Percentiles rank a stretch among this genome's conserved stretches.
Conservation (phyloP, 2,113 vertebrate species). For the Sphaerodactylus townsendi region DNA sequence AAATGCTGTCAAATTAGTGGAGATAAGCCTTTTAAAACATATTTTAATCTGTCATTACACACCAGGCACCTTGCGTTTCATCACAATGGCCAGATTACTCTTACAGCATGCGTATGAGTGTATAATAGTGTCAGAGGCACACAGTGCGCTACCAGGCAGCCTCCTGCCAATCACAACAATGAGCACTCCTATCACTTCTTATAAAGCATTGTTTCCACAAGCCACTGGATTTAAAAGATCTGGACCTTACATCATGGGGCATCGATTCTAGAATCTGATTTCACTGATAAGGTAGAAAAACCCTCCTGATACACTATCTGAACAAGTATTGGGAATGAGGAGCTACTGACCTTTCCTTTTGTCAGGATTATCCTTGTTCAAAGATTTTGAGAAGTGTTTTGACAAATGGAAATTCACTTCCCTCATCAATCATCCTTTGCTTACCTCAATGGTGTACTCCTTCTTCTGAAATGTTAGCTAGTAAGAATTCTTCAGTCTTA, state of each 20-base stretch:
- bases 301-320: background rate
- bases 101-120: background rate
- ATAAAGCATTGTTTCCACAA: background rate
- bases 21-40: background rate
- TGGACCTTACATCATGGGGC: background rate
- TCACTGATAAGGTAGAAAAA: background rate
- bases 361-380: no score
- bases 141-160: background rate
- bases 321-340: background rate
- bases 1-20: constrained; percentile 35
- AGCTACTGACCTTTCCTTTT: background rate
- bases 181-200: background rate
- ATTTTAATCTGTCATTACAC: constrained; percentile 3
- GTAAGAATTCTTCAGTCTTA: background rate
- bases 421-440: no score
- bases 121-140: background rate
- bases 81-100: constrained; percentile 5
- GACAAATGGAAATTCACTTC: no score
- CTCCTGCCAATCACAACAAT: background rate
- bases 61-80: constrained; percentile 27
- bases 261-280: background rate
- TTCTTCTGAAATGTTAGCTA: background rate
- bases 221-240: background rate
- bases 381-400: no score
- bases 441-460: background rate